Conservation (phyloP, 92 coral and sea anemone genomes). For the Zoanthus gigantus region DNA sequence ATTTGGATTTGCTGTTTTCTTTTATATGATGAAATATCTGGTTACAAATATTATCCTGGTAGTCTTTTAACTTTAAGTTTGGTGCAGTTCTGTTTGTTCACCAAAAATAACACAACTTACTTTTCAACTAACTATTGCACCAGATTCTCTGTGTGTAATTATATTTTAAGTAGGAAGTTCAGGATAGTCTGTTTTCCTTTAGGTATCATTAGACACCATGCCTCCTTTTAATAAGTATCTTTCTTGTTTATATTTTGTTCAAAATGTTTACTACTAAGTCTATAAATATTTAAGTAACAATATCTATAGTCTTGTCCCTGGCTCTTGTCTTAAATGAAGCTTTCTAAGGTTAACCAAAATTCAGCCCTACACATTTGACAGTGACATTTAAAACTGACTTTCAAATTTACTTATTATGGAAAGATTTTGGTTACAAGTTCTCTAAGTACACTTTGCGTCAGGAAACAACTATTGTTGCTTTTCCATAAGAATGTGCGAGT, state of each 20-base stretch:
- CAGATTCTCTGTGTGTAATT: background rate
- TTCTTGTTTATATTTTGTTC: slow-evolving; percentile 11
- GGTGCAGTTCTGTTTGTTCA: background rate
- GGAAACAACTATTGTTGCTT: background rate
- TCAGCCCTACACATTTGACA: background rate
- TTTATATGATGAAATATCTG: background rate
- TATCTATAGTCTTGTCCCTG: slow-evolving; percentile 8
- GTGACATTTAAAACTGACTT: background rate
- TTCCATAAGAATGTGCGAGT: slow-evolving; percentile 27
- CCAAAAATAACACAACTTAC: background rate
- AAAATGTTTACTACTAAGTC: slow-evolving; percentile 26
- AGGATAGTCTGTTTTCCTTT: background rate
- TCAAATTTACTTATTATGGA: background rate
- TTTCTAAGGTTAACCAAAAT: background rate
- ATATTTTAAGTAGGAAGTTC: background rate
- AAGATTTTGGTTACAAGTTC: background rate
- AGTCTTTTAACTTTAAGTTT: background rate
- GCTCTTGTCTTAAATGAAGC: background rate
- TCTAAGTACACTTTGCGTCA: background rate
- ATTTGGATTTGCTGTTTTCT: slow-evolving; percentile 3
- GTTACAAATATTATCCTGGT: background rate
- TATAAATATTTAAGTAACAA: slow-evolving; percentile 26
- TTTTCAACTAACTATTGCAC: background rate
- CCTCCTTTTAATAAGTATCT: slow-evolving; percentile 13
- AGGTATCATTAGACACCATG: slow-evolving; percentile 20